Conservation (phyloP, 2,888 invertebrate species). For the Andrena bicolor region DNA sequence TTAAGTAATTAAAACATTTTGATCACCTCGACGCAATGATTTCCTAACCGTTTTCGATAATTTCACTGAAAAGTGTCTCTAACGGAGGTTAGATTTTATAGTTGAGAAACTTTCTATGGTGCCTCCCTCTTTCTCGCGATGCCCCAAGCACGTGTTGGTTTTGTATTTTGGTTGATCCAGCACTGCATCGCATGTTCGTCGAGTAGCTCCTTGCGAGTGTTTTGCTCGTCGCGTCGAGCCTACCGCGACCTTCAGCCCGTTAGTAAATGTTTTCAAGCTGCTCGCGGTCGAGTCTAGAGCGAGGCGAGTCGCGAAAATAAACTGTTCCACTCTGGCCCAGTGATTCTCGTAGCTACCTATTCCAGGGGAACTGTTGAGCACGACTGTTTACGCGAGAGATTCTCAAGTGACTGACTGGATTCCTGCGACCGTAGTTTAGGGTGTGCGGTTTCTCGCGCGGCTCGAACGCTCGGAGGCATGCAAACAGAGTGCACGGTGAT, state of each 20-base stretch:
- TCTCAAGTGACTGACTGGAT: neutral
- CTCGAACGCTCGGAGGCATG: conserved; percentile 14
- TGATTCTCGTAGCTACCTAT: neutral
- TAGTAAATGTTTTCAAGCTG: neutral
- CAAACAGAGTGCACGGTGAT: conserved; percentile 29
- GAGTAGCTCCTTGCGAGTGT: neutral
- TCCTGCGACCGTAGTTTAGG: neutral
- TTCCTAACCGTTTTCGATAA: no score
- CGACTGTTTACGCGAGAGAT: neutral
- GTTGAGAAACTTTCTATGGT: no score
- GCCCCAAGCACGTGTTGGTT: no score
- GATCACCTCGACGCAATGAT: no score
- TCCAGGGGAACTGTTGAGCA: neutral
- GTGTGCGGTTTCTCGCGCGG: neutral
- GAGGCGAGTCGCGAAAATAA: neutral
- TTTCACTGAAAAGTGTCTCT: no score
- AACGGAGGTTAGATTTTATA: no score
- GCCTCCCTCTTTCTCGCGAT: no score
- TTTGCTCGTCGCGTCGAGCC: neutral
- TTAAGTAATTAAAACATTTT: no score
- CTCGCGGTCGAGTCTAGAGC: neutral
- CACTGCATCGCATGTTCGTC: neutral
- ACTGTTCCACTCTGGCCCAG: neutral
- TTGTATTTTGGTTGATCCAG: no score
- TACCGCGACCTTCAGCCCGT: neutral